Percentiles rank a stretch among this genome's conserved stretches.
Conservation (phyloP, 2,888 invertebrate genomes). For the Cordilura impudica region DNA sequence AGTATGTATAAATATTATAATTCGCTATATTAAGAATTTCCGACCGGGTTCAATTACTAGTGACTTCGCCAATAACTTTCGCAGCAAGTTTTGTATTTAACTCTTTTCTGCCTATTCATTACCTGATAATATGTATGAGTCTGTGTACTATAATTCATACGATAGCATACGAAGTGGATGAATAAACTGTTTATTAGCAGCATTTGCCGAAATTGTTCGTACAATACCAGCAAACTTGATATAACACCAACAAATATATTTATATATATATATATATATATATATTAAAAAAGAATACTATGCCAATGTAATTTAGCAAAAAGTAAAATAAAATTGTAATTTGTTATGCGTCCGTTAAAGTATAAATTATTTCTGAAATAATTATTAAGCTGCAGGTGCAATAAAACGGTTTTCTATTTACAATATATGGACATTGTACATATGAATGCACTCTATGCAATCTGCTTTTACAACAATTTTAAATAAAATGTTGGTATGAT, state of each 20-base stretch:
- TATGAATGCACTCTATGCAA: not conserved
- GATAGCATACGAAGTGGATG: conserved; percentile 36
- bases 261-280: no score
- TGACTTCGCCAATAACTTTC: no score
- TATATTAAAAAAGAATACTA: not conserved
- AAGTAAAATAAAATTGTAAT: conserved; percentile 31
- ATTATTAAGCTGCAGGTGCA: conserved; percentile 61
- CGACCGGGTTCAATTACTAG: no score
- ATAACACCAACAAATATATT: no score
- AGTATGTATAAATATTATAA: no score
- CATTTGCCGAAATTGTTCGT: conserved; percentile 58
- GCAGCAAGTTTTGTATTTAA: not conserved
- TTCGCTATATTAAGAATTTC: no score
- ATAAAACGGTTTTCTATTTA: conserved; percentile 47
- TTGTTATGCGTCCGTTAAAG: conserved; percentile 59
- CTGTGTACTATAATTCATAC: conserved; percentile 51
- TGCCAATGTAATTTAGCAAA: conserved; percentile 21
- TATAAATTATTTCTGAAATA: conserved; percentile 62
- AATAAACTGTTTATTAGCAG: conserved; percentile 58
- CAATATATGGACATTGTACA: not conserved
- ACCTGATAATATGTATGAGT: conserved; percentile 26
- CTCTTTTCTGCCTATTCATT: not conserved
- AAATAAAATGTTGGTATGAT: not conserved
- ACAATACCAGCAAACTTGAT: conserved; percentile 51
- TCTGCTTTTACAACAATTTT: not conserved